Conservation (phyloP, 2,797 vertebrate genomes). For the Masticophis lateralis region DNA sequence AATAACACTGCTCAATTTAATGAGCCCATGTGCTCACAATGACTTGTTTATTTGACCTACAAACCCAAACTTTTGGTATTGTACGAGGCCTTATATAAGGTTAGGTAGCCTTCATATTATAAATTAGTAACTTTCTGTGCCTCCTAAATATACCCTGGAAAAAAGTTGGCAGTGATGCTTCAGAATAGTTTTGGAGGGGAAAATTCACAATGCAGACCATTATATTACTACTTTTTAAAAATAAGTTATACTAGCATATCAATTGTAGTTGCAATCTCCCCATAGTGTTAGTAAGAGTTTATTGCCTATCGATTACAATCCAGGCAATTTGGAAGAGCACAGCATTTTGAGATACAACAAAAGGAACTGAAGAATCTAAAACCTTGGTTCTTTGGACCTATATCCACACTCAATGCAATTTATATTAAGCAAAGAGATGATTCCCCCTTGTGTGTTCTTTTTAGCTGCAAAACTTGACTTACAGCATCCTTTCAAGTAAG, state of each 20-base stretch:
- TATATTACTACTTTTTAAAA: background rate
- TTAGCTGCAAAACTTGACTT: background rate
- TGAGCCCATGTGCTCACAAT: background rate
- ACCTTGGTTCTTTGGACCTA: background rate
- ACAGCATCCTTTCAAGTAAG: background rate
- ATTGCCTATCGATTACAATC: constrained; percentile 3
- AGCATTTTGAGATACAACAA: background rate
- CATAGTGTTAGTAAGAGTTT: background rate
- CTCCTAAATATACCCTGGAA: background rate
- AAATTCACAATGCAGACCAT: background rate
- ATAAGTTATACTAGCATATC: background rate
- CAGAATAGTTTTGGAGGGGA: background rate
- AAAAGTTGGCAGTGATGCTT: background rate
- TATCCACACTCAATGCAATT: background rate
- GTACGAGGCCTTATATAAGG: background rate
- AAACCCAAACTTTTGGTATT: background rate
- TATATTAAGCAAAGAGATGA: background rate
- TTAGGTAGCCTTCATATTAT: background rate
- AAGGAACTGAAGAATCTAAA: background rate
- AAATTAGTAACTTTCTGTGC: background rate
- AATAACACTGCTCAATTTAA: background rate
- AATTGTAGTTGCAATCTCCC: background rate
- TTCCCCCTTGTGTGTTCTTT: background rate
- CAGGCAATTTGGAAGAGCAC: constrained; percentile 3
- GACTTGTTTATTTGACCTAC: no score